Conservation (phyloP, 2,797 vertebrate genomes). For the Typhlichthys subterraneus region DNA sequence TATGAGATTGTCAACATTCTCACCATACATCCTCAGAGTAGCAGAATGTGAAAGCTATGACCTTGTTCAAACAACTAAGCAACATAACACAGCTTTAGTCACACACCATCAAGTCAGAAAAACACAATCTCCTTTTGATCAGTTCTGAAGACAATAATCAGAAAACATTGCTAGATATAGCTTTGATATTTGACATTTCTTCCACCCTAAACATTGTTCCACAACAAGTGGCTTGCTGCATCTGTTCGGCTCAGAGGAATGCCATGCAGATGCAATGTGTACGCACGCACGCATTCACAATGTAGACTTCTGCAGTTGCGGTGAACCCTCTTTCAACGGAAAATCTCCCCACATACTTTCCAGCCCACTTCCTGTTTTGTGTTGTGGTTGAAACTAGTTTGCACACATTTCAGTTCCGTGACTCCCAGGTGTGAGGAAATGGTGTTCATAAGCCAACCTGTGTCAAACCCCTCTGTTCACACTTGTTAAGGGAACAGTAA, state of each 20-base stretch:
- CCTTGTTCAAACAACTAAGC: conserved; percentile 23
- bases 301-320: conserved; percentile 62
- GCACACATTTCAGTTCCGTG: conserved; percentile 65
- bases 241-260: conserved; percentile 47
- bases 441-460: conserved; percentile 24
- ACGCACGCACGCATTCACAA: conserved; percentile 5
- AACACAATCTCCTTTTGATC: too few relatives aligned
- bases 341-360: conserved; percentile 62
- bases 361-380: conserved; percentile 68
- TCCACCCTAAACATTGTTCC: too few relatives aligned
- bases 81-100: conserved; percentile 14
- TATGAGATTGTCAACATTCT: too few relatives aligned
- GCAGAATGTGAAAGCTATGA: conserved; percentile 32
- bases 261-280: conserved; percentile 39
- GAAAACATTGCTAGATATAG: too few relatives aligned
- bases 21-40: conserved; percentile 24
- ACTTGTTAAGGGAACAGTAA: conserved; percentile 44
- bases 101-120: too few relatives aligned
- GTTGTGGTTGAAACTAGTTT: conserved; percentile 57
- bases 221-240: conserved; percentile 10
- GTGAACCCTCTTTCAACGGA: conserved; percentile 54
- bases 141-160: too few relatives aligned
- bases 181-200: too few relatives aligned
- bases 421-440: conserved; percentile 59
- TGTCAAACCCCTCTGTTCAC: conserved; percentile 36